Conservation (phyloP, 2,113 vertebrate genomes). For the Eonycteris spelaea region DNA sequence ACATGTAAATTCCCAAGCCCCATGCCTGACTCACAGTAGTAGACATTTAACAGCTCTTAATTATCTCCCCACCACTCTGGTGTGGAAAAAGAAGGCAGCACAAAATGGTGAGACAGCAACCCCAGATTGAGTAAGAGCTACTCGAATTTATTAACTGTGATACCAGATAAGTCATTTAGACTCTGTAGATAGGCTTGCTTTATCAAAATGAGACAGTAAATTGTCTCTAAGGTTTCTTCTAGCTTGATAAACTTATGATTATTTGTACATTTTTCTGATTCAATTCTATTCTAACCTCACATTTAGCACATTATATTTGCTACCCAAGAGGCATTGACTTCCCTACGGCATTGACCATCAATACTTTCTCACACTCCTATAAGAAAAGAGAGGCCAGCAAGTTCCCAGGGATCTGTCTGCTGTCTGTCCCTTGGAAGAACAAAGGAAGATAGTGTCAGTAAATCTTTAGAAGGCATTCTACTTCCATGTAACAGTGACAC, state of each 20-base stretch:
- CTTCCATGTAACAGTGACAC: background rate
- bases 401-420: background rate
- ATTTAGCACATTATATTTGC: background rate
- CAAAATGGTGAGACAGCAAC: background rate
- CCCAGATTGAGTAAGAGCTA: background rate
- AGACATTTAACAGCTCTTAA: background rate
- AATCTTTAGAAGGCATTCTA: background rate
- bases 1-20: background rate
- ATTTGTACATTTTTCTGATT: background rate
- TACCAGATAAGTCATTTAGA: background rate
- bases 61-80: background rate
- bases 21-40: background rate
- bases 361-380: background rate
- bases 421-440: background rate
- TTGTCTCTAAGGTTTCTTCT: background rate
- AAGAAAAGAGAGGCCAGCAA: background rate
- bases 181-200: background rate
- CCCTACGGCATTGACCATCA: background rate
- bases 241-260: background rate
- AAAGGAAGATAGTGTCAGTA: background rate
- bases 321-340: background rate
- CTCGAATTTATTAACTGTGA: background rate
- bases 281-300: background rate
- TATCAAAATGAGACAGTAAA: background rate
- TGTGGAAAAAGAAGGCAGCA: background rate